A percentile compares a stretch with the other conserved stretches of the same genome.
phyloP scores from a whole-genome alignment of 23 tunicate genomes.

The Phallusia fumigata region DNA sequence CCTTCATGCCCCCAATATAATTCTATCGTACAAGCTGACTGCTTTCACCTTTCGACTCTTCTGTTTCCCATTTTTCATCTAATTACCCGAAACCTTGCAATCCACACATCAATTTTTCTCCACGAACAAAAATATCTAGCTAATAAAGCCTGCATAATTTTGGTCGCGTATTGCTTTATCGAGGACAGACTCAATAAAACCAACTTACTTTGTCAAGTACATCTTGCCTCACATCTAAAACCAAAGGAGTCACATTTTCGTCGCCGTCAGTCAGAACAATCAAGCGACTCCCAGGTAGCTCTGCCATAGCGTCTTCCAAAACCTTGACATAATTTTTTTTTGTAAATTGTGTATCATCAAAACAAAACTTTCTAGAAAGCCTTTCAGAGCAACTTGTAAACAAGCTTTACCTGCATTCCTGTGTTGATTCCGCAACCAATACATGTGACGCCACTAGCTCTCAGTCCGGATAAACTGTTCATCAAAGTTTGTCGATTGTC shows the following conservation, averaged over 20 bases:
- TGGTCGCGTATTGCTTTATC: no score
- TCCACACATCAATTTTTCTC: no score
- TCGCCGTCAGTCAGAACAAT: constrained; percentile 43
- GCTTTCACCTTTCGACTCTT: no score
- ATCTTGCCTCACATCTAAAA: background rate
- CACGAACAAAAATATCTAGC: no score
- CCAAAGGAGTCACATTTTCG: constrained; percentile 13
- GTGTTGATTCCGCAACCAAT: constrained; percentile 33
- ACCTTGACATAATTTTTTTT: background rate
- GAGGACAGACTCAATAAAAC: background rate
- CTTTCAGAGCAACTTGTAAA: no score
- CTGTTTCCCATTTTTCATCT: no score
- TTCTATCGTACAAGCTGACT: no score
- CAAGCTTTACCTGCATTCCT: constrained; percentile 24
- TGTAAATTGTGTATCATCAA: background rate
- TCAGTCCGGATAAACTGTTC: constrained; percentile 3
- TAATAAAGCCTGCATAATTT: no score
- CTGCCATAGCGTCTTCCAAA: background rate
- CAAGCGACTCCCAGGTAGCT: constrained; percentile 9
- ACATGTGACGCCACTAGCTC: constrained; percentile 20
- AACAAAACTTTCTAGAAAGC: no score
- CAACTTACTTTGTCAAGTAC: constrained; percentile 7
- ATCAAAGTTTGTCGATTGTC: constrained; percentile 18
- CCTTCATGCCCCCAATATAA: no score
- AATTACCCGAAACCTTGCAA: no score